A percentile compares a stretch with the other conserved stretches of the same genome.
Evolutionary conservation across 2,113 vertebrate species (phyloP).

Genomic region (Sapajus apella): DNA sequence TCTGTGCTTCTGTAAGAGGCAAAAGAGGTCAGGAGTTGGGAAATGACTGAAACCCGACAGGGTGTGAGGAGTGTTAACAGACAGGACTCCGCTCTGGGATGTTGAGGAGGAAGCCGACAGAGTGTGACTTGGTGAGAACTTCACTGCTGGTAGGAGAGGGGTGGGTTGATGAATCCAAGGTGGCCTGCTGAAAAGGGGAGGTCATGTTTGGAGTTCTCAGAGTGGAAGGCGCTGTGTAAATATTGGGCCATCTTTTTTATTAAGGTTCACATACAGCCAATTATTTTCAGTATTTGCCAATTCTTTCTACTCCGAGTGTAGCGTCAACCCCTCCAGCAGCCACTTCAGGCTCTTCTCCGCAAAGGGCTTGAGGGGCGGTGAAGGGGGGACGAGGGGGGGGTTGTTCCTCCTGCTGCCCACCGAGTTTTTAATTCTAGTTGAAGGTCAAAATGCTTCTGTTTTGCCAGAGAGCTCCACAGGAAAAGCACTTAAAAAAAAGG

Average conservation of each 20-base stretch:
- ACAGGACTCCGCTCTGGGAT: neutral
- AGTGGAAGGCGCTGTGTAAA: constrained; percentile 68
- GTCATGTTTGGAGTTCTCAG: constrained; percentile 58
- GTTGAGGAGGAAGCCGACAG: neutral
- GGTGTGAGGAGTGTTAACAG: neutral
- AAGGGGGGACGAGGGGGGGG: too few relatives aligned
- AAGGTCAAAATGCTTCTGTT: constrained; percentile 54
- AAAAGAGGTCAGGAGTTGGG: neutral
- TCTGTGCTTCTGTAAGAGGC: neutral
- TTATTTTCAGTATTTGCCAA: constrained; percentile 66
- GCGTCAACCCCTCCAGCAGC: neutral
- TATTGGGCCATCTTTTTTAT: constrained; percentile 56
- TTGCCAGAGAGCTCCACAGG: neutral
- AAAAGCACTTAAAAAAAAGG: neutral
- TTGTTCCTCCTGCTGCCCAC: too few relatives aligned
- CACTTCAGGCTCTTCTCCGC: neutral
- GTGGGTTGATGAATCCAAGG: constrained; percentile 50
- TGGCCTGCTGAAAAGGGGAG: constrained; percentile 2
- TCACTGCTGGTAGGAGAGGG: neutral
- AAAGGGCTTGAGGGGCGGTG: neutral
- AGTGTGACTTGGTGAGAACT: neutral
- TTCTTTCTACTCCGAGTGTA: constrained; percentile 2
- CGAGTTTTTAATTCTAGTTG: constrained; percentile 15
- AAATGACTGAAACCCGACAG: neutral
- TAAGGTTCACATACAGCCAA: constrained; percentile 56